Base-by-base conservation (phyloP, 2,888 invertebrate genomes). In the Tethea ocularis region DNA sequence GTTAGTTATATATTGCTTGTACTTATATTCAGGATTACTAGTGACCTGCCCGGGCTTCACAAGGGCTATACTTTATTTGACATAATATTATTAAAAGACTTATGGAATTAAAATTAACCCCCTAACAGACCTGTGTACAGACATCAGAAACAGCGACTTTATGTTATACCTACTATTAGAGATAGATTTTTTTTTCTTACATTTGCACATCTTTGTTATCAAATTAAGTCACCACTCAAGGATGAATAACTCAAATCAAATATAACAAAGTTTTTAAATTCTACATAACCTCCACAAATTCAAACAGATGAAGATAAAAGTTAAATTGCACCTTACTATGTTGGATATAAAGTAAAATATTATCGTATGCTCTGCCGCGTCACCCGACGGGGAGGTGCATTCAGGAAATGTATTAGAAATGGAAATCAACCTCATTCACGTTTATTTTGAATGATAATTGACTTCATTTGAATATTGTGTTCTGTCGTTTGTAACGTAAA, bases 401-500 rank as follows among this genome's bases (percentile, higher is more conserved):
- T 54, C 54, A 33, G 54, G 54, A 54, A 54, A 54, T 54, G 15
- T 54, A 72, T 72, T 72, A 67, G 66, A 64, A 64, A 72, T 72
- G 74, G 59, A 66, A 72, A 72, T 72, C 58, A 60, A 23, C 54
- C 59, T 66, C 64, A 72, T 74, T 66, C 62, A 64, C 62, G 65
- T 64, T 61, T 63, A 61, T 64, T 71, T 69, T 63, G n/a, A 8
- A 52, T 66, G 62, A 74, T 67, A 63, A 66, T 53, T 55, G 56
- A 38, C 52, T 62, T 62, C 59, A 67, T 72, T 72, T 72, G 66
- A 72, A 74, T 72, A 63, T 65, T 68, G 61, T 69, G 67, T 67
- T 26, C 59, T 51, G 61, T 46, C 46, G 20, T 46, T 38, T 46
- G 46, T n/a, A 10, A 0, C 10, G 46, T 46, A 46, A 46, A 46